These are phyloP conservation scores for Drosophila ironensis DNA, from an alignment of 1,140 invertebrate genomes.

Conservation along the genomic window DNA sequence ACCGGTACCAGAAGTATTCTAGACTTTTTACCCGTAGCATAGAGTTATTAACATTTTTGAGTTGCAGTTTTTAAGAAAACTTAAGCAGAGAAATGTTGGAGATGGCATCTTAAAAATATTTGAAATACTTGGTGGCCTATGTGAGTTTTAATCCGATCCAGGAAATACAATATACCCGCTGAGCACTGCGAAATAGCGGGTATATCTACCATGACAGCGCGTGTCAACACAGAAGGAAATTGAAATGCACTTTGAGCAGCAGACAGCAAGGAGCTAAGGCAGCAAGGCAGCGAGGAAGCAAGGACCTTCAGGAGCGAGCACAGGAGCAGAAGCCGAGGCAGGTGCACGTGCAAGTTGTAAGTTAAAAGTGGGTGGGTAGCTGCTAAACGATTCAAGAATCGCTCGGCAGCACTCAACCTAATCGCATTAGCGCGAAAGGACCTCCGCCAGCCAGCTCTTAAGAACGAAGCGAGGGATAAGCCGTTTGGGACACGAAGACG, in stretches of 20 bases:
- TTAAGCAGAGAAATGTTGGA: too few relatives aligned
- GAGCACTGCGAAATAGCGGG: background rate
- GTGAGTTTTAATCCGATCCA: too few relatives aligned
- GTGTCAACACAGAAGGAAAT: conserved; percentile 45
- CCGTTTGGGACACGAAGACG: too few relatives aligned
- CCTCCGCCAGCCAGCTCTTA: background rate
- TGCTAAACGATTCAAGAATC: conserved; percentile 31
- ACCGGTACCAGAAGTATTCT: too few relatives aligned
- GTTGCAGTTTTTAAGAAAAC: too few relatives aligned
- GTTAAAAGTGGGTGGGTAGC: background rate
- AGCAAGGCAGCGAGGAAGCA: background rate
- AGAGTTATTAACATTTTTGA: too few relatives aligned
- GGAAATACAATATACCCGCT: too few relatives aligned
- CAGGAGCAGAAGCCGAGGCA: too few relatives aligned
- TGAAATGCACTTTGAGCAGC: conserved; percentile 49
- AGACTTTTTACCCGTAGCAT: too few relatives aligned
- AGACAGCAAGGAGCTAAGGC: too few relatives aligned
- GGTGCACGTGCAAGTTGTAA: background rate
- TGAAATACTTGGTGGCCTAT: too few relatives aligned
- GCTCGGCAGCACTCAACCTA: conserved; percentile 27
- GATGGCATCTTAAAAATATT: too few relatives aligned
- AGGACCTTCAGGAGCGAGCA: background rate
- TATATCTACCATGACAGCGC: background rate
- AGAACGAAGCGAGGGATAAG: background rate
- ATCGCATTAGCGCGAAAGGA: conserved; percentile 34